Conservation (phyloP, 2,797 vertebrate species). For the Lateolabrax maculatus region DNA sequence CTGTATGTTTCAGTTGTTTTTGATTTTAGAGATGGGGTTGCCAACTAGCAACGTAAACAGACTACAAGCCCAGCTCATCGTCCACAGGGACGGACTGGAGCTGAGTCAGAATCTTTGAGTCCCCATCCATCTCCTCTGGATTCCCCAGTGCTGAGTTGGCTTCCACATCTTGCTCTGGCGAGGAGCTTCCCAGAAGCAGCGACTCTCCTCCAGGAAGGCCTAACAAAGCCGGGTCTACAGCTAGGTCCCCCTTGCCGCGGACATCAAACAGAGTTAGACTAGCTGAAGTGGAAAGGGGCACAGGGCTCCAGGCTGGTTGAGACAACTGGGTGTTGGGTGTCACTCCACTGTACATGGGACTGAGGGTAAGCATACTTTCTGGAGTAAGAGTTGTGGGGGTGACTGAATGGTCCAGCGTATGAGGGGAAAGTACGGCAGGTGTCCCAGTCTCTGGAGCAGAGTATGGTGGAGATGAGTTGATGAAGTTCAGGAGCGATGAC, state of each 20-base stretch:
- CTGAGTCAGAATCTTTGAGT: constrained; percentile 91
- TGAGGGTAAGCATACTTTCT: constrained; percentile 86
- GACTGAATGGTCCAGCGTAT: constrained; percentile 72
- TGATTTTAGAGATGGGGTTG: constrained; percentile 30
- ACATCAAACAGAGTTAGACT: constrained; percentile 88
- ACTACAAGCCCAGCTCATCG: constrained; percentile 87
- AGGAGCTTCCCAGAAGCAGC: constrained; percentile 86
- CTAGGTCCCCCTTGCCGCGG: constrained; percentile 86
- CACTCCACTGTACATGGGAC: constrained; percentile 82
- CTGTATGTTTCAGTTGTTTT: constrained; percentile 22
- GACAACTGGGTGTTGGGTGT: constrained; percentile 72
- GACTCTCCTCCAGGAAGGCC: constrained; percentile 88
- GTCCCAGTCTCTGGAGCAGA: constrained; percentile 73
- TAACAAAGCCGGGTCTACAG: constrained; percentile 85
- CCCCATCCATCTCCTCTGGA: constrained; percentile 85
- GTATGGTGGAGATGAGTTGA: constrained; percentile 80
- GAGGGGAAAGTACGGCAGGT: constrained; percentile 60
- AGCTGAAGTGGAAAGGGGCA: constrained; percentile 78
- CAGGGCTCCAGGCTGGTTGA: constrained; percentile 84
- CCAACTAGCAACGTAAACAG: constrained; percentile 11
- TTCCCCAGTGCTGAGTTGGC: constrained; percentile 82
- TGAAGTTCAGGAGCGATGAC: constrained; percentile 79
- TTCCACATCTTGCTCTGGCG: constrained; percentile 81
- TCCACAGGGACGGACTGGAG: constrained; percentile 93
- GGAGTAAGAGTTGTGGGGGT: constrained; percentile 77